Evolutionary conservation across 2,113 vertebrate genomes (phyloP).

Genomic region (Lagopus leucura): DNA sequence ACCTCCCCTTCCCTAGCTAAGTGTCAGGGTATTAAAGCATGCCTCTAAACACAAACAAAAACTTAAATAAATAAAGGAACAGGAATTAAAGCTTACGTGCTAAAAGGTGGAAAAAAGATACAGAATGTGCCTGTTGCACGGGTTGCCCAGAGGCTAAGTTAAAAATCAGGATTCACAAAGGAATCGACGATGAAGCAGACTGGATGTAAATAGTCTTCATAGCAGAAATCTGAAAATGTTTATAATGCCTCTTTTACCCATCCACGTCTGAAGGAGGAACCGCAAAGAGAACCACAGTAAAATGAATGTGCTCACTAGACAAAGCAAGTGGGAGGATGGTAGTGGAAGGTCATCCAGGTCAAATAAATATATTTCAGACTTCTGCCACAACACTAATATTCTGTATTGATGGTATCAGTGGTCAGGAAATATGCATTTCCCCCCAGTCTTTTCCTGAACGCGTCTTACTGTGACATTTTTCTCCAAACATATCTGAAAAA

Average conservation of each 20-base stretch:
- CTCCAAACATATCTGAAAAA: background rate
- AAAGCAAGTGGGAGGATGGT: background rate
- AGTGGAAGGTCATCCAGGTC: background rate
- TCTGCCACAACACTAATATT: background rate
- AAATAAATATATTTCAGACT: background rate
- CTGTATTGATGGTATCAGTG: background rate
- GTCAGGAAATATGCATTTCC: background rate
- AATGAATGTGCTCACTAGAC: background rate
- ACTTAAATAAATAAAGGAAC: too few relatives aligned
- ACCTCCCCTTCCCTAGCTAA: background rate
- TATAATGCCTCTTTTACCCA: background rate
- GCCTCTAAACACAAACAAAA: background rate
- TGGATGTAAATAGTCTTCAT: background rate
- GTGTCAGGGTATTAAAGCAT: background rate
- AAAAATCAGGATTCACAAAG: background rate
- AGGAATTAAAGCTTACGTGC: background rate
- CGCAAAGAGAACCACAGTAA: background rate
- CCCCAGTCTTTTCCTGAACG: background rate
- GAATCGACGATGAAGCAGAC: background rate
- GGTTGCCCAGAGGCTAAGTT: background rate
- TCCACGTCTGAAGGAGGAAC: background rate
- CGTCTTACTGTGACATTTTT: background rate
- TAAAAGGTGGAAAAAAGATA: background rate
- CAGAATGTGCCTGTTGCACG: background rate
- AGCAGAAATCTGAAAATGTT: background rate